Evolutionary conservation across 2,888 invertebrate species (phyloP), one percentile per base, ranked within the genome.

Genomic region (Euproctis similis): DNA sequence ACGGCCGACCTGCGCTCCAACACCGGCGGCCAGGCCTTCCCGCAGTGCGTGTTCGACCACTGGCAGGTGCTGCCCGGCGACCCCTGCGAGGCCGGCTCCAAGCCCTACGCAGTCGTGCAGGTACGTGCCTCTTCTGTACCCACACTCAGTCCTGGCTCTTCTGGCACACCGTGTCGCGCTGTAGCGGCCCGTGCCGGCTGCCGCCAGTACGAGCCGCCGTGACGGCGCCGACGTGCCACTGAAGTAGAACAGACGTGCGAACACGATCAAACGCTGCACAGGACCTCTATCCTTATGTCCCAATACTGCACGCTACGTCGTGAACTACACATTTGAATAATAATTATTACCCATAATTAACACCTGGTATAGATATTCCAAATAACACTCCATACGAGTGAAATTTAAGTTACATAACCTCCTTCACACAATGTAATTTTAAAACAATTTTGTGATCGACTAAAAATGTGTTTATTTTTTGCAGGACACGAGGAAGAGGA

Each of bases 21-120:
- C 86, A 99, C 99, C 38, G 98, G 98, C 48, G 99, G 99, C 21
- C 98, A 99, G 85, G 99, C 99, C 55, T 98, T 99, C 94, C 99
- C 99, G 67, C 99, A 99, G 87, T 98, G 98, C 85, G 98, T 99
- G 71, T 99, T 99, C 84, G 98, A 99, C 82, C 99, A 99, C 82
- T 99, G 99, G 99, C 96, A 98, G 85, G 86, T 97, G 39, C 88
- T 99, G 71, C 96, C 96, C 40, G 98, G 98, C 53, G 97, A 99
- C 80, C 97, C 98, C 46, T 82, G 90, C 71, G 98, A 98, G 53
- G 28, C 82, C 10, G 82, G 87, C 55, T 86, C 87, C 80, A 92
- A 92, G 82, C 93, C 95, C 48, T 92, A 86, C 87, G 71, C 48
- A 55, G 92, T 95, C 60, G 94, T 95, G 33, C 92, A 92, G 88